phyloP scores from a whole-genome alignment of 2,113 vertebrate species.

The Zeus faber region DNA sequence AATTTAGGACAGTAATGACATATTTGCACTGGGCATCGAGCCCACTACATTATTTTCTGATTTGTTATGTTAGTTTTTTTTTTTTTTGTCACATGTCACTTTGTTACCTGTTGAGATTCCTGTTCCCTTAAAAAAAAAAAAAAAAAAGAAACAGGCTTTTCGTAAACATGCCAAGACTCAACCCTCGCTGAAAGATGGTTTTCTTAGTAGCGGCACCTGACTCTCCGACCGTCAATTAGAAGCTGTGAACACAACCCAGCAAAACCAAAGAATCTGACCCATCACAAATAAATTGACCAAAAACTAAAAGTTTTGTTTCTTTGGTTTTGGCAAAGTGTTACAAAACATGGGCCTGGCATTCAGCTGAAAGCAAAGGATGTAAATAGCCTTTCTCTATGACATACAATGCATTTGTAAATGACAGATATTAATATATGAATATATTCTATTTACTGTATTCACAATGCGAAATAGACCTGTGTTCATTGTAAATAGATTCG shows the following conservation, averaged over 20 bases:
- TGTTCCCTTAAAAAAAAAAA: conserved; percentile 21
- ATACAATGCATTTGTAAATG: conserved; percentile 69
- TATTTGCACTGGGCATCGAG: background rate
- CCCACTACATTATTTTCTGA: conserved; percentile 3
- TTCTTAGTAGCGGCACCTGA: conserved; percentile 37
- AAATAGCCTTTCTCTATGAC: conserved; percentile 67
- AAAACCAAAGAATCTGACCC: conserved; percentile 74
- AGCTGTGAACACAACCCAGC: conserved; percentile 42
- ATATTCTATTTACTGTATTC: conserved; percentile 71
- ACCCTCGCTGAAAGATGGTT: conserved; percentile 21
- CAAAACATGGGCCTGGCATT: conserved; percentile 50
- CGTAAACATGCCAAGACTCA: conserved; percentile 18
- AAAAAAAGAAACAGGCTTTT: conserved; percentile 7
- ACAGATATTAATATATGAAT: conserved; percentile 74
- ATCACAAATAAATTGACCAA: conserved; percentile 63
- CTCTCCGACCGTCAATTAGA: conserved; percentile 10
- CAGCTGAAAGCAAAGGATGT: conserved; percentile 65
- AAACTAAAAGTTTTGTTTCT: conserved; percentile 46
- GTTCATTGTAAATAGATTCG: conserved; percentile 73
- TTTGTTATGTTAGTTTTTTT: no score
- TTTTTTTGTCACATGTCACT: conserved; percentile 20
- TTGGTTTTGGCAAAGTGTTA: conserved; percentile 56
- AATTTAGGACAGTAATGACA: background rate
- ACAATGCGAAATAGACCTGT: conserved; percentile 49
- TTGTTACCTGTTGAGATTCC: conserved; percentile 15